Percentiles rank a stretch among this genome's conserved stretches.
phyloP scores from a whole-genome alignment of 2,797 vertebrate genomes.

The Acipenser transmontanus region DNA sequence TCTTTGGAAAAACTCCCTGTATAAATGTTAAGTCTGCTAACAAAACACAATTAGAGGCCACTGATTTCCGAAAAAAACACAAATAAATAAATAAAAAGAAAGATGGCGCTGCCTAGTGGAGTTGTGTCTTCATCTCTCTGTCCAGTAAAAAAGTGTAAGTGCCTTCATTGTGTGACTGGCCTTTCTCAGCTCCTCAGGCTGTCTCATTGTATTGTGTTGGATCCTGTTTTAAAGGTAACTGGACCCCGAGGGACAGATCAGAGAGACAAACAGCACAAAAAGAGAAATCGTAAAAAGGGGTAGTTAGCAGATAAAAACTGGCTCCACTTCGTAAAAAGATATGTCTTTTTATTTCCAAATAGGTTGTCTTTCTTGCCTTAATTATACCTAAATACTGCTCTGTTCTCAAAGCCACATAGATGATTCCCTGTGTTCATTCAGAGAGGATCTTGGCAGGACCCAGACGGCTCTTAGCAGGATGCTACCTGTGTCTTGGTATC shows the following conservation, averaged over 20 bases:
- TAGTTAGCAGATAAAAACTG: slow-evolving; percentile 57
- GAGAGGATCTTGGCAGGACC: slow-evolving; percentile 16
- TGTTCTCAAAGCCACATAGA: slow-evolving; percentile 34
- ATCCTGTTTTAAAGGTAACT: slow-evolving; percentile 23
- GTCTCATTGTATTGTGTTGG: slow-evolving; percentile 1
- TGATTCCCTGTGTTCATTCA: slow-evolving; percentile 39
- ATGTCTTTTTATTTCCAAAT: slow-evolving; percentile 30
- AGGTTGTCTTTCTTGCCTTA: slow-evolving; percentile 42
- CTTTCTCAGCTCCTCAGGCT: neutral
- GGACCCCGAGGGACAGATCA: slow-evolving; percentile 18
- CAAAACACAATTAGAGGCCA: too few species aligned
- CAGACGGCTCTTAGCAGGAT: neutral
- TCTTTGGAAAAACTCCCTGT: too few species aligned
- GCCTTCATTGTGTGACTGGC: neutral
- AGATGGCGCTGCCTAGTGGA: too few species aligned
- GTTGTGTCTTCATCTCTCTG: neutral
- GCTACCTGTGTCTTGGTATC: slow-evolving; percentile 15
- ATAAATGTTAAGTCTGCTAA: too few species aligned
- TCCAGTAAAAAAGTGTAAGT: neutral
- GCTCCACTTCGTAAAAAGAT: slow-evolving; percentile 52
- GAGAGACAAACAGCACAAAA: slow-evolving; percentile 7
- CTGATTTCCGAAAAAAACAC: too few species aligned
- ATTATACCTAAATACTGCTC: slow-evolving; percentile 42
- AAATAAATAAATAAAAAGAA: too few species aligned
- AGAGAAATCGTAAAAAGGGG: slow-evolving; percentile 34